Conservation (phyloP, 2,113 vertebrate genomes). For the Neotoma lepida region DNA sequence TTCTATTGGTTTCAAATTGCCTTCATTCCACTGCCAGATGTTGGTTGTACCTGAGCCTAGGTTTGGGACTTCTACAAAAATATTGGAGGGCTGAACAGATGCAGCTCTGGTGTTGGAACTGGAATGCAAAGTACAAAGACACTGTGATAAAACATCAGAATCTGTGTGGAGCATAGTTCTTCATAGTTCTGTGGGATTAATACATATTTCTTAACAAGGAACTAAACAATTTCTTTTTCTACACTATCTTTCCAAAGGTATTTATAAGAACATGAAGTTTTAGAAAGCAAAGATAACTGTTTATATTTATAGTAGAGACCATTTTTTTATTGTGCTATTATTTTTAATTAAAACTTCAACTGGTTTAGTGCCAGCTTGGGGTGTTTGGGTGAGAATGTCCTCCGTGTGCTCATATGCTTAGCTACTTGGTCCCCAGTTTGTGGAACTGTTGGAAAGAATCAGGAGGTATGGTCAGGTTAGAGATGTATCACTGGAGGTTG, state of each 20-base stretch:
- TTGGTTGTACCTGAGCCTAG: neutral
- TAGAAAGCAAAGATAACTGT: neutral
- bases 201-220: neutral
- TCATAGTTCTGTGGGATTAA: neutral
- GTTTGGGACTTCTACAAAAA: neutral
- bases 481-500: neutral
- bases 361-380: neutral
- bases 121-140: too few species aligned
- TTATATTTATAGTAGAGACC: neutral
- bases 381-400: too few species aligned
- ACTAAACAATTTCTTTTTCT: neutral
- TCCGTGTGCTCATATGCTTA: too few species aligned
- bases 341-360: neutral
- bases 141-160: neutral
- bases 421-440: neutral
- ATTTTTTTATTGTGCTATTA: neutral
- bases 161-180: neutral
- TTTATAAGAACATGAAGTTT: neutral
- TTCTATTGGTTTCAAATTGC: neutral
- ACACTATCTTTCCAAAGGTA: neutral
- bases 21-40: neutral
- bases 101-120: neutral
- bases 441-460: neutral
- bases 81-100: neutral
- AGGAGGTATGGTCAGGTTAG: neutral